A percentile compares a stretch with the other conserved stretches of the same genome.
These are phyloP conservation scores for Anadara kagoshimensis DNA, from an alignment of 1,140 invertebrate species.

Conservation along the genomic window DNA sequence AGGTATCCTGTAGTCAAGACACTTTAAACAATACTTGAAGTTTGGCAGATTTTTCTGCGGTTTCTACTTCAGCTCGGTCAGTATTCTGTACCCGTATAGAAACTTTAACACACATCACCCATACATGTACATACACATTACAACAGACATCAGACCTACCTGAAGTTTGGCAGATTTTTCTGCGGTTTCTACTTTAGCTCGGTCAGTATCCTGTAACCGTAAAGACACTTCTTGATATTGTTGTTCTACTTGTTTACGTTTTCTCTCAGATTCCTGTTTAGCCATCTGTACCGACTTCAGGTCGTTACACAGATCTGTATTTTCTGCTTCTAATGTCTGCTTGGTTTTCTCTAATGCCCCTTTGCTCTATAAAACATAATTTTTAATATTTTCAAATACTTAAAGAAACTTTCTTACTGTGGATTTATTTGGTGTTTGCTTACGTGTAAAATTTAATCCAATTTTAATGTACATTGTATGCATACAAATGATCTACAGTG, in stretches of 20 bases:
- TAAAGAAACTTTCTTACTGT: too few relatives aligned
- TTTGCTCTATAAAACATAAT: slow-evolving; percentile 77
- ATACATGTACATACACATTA: neutral
- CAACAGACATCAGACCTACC: slow-evolving; percentile 48
- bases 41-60: slow-evolving; percentile 81
- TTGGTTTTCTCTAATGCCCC: slow-evolving; percentile 91
- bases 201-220: slow-evolving; percentile 77
- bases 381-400: too few relatives aligned
- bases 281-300: slow-evolving; percentile 87
- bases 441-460: too few relatives aligned
- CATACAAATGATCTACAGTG: too few relatives aligned
- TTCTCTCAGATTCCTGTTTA: slow-evolving; percentile 91
- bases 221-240: slow-evolving; percentile 79
- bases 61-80: slow-evolving; percentile 74
- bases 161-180: slow-evolving; percentile 80
- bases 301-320: slow-evolving; percentile 93
- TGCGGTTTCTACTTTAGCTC: slow-evolving; percentile 70
- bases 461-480: too few relatives aligned
- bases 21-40: slow-evolving; percentile 89
- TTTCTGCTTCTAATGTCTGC: slow-evolving; percentile 91
- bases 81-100: slow-evolving; percentile 96
- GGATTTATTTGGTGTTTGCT: too few relatives aligned
- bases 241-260: slow-evolving; percentile 92
- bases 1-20: slow-evolving; percentile 90
- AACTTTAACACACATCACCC: slow-evolving; percentile 89